Base-by-base conservation (phyloP, 2,797 vertebrate species). In the Mallotus villosus region DNA sequence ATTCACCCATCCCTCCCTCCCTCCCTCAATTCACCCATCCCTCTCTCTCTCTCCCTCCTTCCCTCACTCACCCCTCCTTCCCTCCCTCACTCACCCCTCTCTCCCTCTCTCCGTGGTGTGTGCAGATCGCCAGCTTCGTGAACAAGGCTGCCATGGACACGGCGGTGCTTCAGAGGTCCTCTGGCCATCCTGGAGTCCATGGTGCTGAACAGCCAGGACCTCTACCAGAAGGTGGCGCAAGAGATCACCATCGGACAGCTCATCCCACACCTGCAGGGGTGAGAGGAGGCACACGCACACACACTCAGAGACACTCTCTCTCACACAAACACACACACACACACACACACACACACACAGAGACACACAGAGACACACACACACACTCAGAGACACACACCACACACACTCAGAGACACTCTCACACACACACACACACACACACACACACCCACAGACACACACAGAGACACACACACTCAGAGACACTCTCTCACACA, bases 161-260 rank as follows among this genome's bases (percentile, higher is more conserved):
- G 11, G 96, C 97, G 0, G 97, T 99, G 76, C 87, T 99, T 82
- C 97, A 99, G 86, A 92, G 97, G 2, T 99, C 97, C 97, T 0
- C 88, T 99, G 75, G 97, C 97, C 74, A 99, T 99, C 85, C 88
- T 99, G 87, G 97, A 99, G 84, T 98, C 97, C 0, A 99, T 99
- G 97, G 97, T 99, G 84, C 94, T 99, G 76, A 99, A 99, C 72
- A 98, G 97, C 79, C 97, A 99, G 17, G 97, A 99, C 84, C 94
- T 99, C 24, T 99, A 99, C 92, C 97, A 98, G 92, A 99, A 99
- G 85, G 97, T 99, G 91, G 97, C 97, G 0, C 97, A 99, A 81
- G 97, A 99, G 91, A 99, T 99, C 86, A 99, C 97, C 17, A 99
- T 98, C 12, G 97, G 97, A 49, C 97, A 99, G 75, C 94, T 99